Percentiles rank a stretch among this genome's conserved stretches.
Conservation (phyloP, 2,113 vertebrate genomes). For the Narcine bancroftii region DNA sequence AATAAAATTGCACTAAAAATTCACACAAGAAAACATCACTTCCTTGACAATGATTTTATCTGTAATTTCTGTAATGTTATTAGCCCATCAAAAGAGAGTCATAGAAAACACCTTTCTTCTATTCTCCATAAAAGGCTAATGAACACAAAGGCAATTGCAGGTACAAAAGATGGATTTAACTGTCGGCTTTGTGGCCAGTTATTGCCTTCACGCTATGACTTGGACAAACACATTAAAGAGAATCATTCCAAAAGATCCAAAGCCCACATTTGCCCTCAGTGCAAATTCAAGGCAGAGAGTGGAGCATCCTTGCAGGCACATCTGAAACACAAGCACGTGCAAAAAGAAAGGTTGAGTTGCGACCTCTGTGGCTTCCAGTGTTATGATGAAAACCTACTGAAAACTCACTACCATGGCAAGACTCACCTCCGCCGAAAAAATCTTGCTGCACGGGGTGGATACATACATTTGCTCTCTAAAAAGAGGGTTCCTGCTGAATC, state of each 20-base stretch:
- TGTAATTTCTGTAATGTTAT: slow-evolving; percentile 13
- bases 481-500: slow-evolving; percentile 48
- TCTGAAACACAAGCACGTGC: slow-evolving; percentile 39
- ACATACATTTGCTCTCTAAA: slow-evolving; percentile 58
- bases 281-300: slow-evolving; percentile 42
- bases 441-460: slow-evolving; percentile 55
- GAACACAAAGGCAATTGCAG: not conserved
- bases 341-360: slow-evolving; percentile 51
- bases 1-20: slow-evolving; percentile 61
- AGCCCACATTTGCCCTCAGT: slow-evolving; percentile 40
- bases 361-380: slow-evolving; percentile 61
- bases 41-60: not conserved
- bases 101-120: slow-evolving; percentile 22
- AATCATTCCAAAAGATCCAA: slow-evolving; percentile 36
- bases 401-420: slow-evolving; percentile 56
- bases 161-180: slow-evolving; percentile 38
- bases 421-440: slow-evolving; percentile 60
- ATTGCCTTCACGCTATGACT: slow-evolving; percentile 45
- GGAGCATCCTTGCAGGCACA: not conserved
- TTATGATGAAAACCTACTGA: slow-evolving; percentile 50
- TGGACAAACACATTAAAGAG: slow-evolving; percentile 44
- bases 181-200: slow-evolving; percentile 30
- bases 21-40: slow-evolving; percentile 47
- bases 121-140: slow-evolving; percentile 22
- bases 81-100: not conserved